Evolutionary conservation across 1,140 invertebrate genomes (phyloP), one percentile per base, ranked within the genome.

Genomic region (Mya arenaria): DNA sequence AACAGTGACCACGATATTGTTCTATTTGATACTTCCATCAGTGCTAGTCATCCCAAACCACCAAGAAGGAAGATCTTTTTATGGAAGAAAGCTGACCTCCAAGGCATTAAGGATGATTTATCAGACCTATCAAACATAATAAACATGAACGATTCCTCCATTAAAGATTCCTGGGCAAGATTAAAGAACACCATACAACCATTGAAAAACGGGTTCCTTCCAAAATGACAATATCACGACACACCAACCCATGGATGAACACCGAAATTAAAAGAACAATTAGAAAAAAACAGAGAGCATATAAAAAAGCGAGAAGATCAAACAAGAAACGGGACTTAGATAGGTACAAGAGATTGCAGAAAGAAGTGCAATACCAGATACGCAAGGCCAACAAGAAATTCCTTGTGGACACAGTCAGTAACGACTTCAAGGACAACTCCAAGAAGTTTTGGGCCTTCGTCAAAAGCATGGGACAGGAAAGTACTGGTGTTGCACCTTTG

Each of bases 381-480:
- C 44, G 66, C 6, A 44, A 48, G 52, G 44, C 66, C 30, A 10
- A 69, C 37, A 30, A 48, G 41, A 48, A 19, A 28, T 72, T 71
- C 36, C 37, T 80, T 23, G 1, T 8, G 36, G 41, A 80, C 19
- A 28, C n/a, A n/a, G 32, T 80, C 15, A 71, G 78, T 25, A 23
- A 19, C 34, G 44, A 34, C 36, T 32, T 62, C 30, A 71, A n/a
- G 41, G 37, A 62, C 0, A 66, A 75, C 19, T 58, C 44, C 4
- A 69, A 82, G 65, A 52, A 56, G 28, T 74, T 82, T 41, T 82
- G 62, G 41, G 44, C 63, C 17, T 75, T 48, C 65, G 19, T 82
- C 1, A 82, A 74, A 55, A 69, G 80, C 28, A 82, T 75, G n/a
- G 44, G 55, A 4, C 71, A 75, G 25, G 63, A 75, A 41, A 17